Base-by-base conservation (phyloP, 2,888 invertebrate species). In the Bursaphelenchus okinawaensis region DNA sequence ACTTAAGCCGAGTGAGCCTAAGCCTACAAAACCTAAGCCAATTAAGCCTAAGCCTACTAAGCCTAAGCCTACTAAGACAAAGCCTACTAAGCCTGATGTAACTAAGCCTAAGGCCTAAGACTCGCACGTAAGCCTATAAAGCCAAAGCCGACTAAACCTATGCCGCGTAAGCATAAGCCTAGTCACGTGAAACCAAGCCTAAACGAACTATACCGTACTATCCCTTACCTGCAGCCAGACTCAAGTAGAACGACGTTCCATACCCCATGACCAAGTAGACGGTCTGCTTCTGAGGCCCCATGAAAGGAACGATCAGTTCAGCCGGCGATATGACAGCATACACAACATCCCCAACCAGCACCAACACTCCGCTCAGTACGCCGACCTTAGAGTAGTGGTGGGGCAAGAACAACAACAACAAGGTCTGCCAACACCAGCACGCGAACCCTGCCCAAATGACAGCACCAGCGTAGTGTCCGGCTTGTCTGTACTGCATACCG, bases 401-500 rank as follows among this genome's bases (percentile, higher is more conserved):
- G 19, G 81, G 80, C 22, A 81, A 56, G 23, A 80, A 58, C 29
- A 73, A 65, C 4, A 81, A 65, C 16, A 78, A 65, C 16, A 76
- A 63, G 6, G 72, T 62, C 20, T 80, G 75, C n/a, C 75, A 61
- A 4, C 68, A 61, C 80, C 80, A 80, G n/a, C 59, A 50, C 7
- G 67, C 65, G 12, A 79, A 60, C 16, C 20, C 69, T n/a, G 19
- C 72, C 65, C 76, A 78, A 57, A 63, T 63, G 22, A 66, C 22
- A n/a, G 80, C 75, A 57, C 73, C 51, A 1, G 80, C 71, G 65
- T 76, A 80, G 58, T 80, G 75, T 8, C 80, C 80, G 24, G 79
- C 79, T n/a, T 75, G 72, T 27, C 79, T 68, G 52, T 78, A 80
- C 52, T 75, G 75, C 56, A 54, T 65, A n/a, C 68, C 68, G 76